Evolutionary conservation across 1,140 invertebrate genomes (phyloP), one percentile per base, ranked within the genome.

Genomic region (Mamestra configurata): DNA sequence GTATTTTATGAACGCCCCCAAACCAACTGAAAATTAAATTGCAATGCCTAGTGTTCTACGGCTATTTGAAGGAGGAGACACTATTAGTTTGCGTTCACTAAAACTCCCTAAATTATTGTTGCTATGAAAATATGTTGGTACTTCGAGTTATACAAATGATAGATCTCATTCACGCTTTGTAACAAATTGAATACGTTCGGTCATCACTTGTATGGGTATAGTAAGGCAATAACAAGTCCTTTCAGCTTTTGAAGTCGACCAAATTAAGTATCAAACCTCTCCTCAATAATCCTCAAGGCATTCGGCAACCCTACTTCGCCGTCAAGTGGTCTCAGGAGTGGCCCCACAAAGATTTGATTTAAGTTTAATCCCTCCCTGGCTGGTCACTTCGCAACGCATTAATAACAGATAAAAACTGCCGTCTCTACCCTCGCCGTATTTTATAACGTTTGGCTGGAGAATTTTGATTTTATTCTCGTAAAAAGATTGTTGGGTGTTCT

Each of bases 391-490:
- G 64, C 35, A 68, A 68, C 64, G 64, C 64, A 68, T 68, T 68
- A 68, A 68, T 68, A 68, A 68, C 64, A 68, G 64, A 68, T 68
- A 68, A 68, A 68, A 68, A 68, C 64, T 68, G 40, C 59, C 35
- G 22, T 46, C 64, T 43, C 10, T n/a, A 43, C 64, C 40, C 64
- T 49, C 40, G n/a, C 15, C 35, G 35, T 27, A 68, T 27, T 68
- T 68, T 68, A 68, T 68, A 43, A 37, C 40, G 64, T 68, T 68
- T 68, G 64, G 40, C 37, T 49, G 64, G 40, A 46, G 37, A 68
- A 68, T 68, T 68, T 27, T 68, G 22, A 68, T 46, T 68, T 68
- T 43, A 49, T 68, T 43, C 11, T 46, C 4, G 13, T 0, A 13
- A n/a, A 46, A 68, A 64, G 59, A 40, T 37, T 20, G 18, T 64